Evolutionary conservation across 2,797 vertebrate genomes (phyloP).

Genomic region (Hippoglossus hippoglossus): DNA sequence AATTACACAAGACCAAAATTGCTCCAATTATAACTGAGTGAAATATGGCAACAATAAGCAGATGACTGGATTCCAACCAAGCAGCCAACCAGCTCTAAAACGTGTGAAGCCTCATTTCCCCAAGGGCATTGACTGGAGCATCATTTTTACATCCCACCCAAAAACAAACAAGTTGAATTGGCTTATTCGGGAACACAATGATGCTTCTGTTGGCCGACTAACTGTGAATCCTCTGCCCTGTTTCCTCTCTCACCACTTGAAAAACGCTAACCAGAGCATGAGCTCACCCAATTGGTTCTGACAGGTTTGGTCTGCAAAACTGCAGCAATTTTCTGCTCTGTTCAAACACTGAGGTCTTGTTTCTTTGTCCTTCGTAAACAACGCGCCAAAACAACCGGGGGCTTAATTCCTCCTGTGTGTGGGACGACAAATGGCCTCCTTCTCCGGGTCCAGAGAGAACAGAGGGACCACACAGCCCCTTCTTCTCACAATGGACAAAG

Average conservation of each 20-base stretch:
- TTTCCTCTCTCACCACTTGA: conserved; percentile 21
- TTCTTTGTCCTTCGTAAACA: conserved; percentile 71
- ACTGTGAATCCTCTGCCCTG: conserved; percentile 38
- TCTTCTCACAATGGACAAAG: conserved; percentile 76
- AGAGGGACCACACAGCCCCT: conserved; percentile 76
- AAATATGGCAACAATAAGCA: conserved; percentile 20
- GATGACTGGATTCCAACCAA: conserved; percentile 30
- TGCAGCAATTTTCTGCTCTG: conserved; percentile 53
- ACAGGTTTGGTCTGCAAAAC: conserved; percentile 66
- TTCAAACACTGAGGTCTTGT: conserved; percentile 62
- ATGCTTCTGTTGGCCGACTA: conserved; percentile 47
- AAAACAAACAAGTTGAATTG: conserved; percentile 44
- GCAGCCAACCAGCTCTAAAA: conserved; percentile 13
- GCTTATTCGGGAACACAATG: conserved; percentile 52
- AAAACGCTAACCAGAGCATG: conserved; percentile 38
- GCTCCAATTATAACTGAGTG: conserved; percentile 14
- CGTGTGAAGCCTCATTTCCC: conserved; percentile 11
- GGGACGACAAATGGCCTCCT: conserved; percentile 64
- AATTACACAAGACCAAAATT: conserved; percentile 8
- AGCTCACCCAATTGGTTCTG: conserved; percentile 69
- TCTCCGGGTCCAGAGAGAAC: conserved; percentile 65
- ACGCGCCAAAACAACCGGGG: conserved; percentile 64
- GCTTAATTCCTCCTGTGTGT: conserved; percentile 66
- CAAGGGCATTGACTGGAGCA: conserved; percentile 8
- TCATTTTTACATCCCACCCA: conserved; percentile 47